Evolutionary conservation across 2,888 invertebrate species (phyloP).

Genomic region (Ennomos quercinarius): DNA sequence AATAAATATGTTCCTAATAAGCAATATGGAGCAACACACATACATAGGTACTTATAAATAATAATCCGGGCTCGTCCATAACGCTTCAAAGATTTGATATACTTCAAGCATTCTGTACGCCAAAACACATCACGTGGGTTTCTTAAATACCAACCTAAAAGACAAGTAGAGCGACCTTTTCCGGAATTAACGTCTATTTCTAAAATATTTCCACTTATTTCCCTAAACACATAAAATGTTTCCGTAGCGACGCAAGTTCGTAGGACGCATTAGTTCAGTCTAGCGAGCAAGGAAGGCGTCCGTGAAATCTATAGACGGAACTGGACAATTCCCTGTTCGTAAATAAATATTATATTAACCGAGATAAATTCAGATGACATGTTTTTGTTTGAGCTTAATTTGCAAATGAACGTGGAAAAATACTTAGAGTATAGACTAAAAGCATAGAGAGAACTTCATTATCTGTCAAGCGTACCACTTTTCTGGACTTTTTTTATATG

Average conservation of each 20-base stretch:
- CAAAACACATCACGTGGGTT: constrained; percentile 16
- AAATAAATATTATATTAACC: constrained; percentile 1
- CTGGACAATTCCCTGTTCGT: neutral
- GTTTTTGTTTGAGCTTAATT: too few relatives aligned
- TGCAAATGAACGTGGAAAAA: too few relatives aligned
- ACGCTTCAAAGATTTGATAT: constrained; percentile 15
- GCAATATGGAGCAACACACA: too few relatives aligned
- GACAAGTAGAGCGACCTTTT: constrained; percentile 28
- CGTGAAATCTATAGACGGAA: constrained; percentile 29
- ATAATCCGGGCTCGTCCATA: constrained; percentile 11
- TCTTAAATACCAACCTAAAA: constrained; percentile 25
- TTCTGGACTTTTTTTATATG: too few relatives aligned
- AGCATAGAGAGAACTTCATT: too few relatives aligned
- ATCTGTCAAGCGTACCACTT: too few relatives aligned
- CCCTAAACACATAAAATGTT: constrained; percentile 20
- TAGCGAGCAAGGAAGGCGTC: constrained; percentile 20
- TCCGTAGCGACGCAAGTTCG: constrained; percentile 1
- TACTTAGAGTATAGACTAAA: too few relatives aligned
- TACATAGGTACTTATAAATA: neutral
- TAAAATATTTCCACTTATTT: constrained; percentile 28
- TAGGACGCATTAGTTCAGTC: constrained; percentile 17
- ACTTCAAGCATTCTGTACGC: constrained; percentile 9
- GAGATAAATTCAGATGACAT: neutral
- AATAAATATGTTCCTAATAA: too few relatives aligned
- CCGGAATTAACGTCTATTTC: constrained; percentile 24